Evolutionary conservation across 1,140 invertebrate species (phyloP).

Genomic region (Cephus cinctus): DNA sequence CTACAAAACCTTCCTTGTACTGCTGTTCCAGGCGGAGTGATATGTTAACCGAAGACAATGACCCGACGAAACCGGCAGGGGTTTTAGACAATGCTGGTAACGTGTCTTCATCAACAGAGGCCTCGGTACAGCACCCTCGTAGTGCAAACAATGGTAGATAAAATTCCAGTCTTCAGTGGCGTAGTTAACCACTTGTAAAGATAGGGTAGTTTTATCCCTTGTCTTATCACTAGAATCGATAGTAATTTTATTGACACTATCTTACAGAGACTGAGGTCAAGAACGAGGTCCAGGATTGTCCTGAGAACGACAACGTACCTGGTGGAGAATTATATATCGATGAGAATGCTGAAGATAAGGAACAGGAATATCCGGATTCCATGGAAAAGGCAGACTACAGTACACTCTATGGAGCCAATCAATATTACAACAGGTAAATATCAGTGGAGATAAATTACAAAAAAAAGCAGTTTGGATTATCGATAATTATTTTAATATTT

Average conservation of each 20-base stretch:
- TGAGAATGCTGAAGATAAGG: slow-evolving; percentile 51
- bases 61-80: slow-evolving; percentile 52
- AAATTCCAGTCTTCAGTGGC: slow-evolving; percentile 14
- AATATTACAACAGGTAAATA: slow-evolving; percentile 68
- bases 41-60: slow-evolving; percentile 59
- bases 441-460: neutral
- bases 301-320: slow-evolving; percentile 50
- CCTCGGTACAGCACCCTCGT: slow-evolving; percentile 48
- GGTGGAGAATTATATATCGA: slow-evolving; percentile 51
- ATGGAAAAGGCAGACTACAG: slow-evolving; percentile 52
- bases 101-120: slow-evolving; percentile 52
- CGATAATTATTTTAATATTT: slow-evolving; percentile 2
- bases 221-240: no score
- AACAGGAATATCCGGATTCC: slow-evolving; percentile 48
- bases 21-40: slow-evolving; percentile 46
- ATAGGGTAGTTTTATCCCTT: no score
- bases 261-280: slow-evolving; percentile 50
- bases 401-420: slow-evolving; percentile 56
- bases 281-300: slow-evolving; percentile 52
- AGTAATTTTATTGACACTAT: no score
- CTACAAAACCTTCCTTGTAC: no score
- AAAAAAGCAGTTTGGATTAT: slow-evolving; percentile 4
- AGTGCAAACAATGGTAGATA: slow-evolving; percentile 48
- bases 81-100: slow-evolving; percentile 54
- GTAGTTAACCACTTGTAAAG: slow-evolving; percentile 10